Conservation (phyloP, 2,113 vertebrate species). For the Cisticola juncidis region DNA sequence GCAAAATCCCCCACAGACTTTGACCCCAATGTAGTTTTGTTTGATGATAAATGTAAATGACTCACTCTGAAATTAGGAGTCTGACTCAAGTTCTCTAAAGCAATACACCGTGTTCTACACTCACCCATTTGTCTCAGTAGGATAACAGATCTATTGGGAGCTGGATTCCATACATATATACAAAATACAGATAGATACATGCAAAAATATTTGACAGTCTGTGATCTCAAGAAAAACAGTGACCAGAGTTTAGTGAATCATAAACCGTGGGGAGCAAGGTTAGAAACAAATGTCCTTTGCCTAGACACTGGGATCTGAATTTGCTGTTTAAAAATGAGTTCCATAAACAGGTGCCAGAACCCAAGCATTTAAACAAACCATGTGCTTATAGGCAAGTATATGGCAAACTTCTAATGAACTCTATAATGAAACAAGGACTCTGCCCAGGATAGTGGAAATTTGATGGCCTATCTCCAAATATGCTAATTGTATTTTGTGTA, state of each 20-base stretch:
- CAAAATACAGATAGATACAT: neutral
- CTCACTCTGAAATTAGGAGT: constrained; percentile 29
- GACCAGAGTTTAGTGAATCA: neutral
- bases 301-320: neutral
- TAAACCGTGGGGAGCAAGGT: neutral
- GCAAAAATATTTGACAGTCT: neutral
- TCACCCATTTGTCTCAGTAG: neutral
- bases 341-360: neutral
- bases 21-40: constrained; percentile 2
- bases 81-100: constrained; percentile 54
- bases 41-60: constrained; percentile 47
- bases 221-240: neutral
- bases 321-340: neutral
- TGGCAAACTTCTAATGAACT: neutral
- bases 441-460: neutral
- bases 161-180: neutral
- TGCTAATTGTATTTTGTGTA: neutral
- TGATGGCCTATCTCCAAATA: neutral
- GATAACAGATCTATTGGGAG: neutral
- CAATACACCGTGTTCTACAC: constrained; percentile 2
- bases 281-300: neutral
- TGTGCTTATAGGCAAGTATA: neutral
- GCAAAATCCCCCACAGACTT: constrained; percentile 5
- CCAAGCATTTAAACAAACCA: accelerated
- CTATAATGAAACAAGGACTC: neutral